A percentile compares a stretch with the other conserved stretches of the same genome.
phyloP scores from a whole-genome alignment of 2,888 invertebrate species.

The Mesoligia furuncula region DNA sequence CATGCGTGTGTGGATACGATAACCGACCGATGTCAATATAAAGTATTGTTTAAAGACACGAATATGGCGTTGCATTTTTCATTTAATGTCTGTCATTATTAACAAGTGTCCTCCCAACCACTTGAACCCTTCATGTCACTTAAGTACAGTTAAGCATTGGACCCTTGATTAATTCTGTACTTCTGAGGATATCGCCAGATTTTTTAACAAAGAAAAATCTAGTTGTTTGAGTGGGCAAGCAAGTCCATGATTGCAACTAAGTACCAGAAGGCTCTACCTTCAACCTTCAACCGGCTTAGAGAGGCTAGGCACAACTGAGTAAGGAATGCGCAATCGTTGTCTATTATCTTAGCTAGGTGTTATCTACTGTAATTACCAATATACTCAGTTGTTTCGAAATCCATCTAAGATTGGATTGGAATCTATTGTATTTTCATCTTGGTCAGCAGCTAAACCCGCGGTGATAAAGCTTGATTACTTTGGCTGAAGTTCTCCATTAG shows the following conservation, averaged over 20 bases:
- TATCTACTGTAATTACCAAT: slow-evolving; percentile 63
- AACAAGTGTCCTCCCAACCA: slow-evolving; percentile 21
- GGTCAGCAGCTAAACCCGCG: neutral
- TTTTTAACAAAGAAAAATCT: slow-evolving; percentile 11
- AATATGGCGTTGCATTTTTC: slow-evolving; percentile 40
- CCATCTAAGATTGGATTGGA: slow-evolving; percentile 34
- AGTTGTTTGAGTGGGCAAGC: neutral
- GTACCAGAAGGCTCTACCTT: slow-evolving; percentile 54
- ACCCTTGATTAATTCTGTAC: neutral
- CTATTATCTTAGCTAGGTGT: slow-evolving; percentile 69
- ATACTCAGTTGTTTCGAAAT: slow-evolving; percentile 53
- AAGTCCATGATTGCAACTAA: slow-evolving; percentile 22
- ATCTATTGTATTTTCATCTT: slow-evolving; percentile 22
- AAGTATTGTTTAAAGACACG: slow-evolving; percentile 47
- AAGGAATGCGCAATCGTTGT: slow-evolving; percentile 78
- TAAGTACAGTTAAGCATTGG: neutral
- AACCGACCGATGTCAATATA: slow-evolving; percentile 48
- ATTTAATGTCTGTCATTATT: slow-evolving; percentile 23
- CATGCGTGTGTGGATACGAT: slow-evolving; percentile 62
- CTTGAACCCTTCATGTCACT: neutral
- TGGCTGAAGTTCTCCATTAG: neutral
- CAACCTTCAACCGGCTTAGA: slow-evolving; percentile 80
- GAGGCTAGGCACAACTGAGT: slow-evolving; percentile 70
- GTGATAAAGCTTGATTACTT: neutral
- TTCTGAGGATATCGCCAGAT: neutral